phyloP scores from a whole-genome alignment of 2,797 vertebrate genomes.

The Sebastiscus tertius region DNA sequence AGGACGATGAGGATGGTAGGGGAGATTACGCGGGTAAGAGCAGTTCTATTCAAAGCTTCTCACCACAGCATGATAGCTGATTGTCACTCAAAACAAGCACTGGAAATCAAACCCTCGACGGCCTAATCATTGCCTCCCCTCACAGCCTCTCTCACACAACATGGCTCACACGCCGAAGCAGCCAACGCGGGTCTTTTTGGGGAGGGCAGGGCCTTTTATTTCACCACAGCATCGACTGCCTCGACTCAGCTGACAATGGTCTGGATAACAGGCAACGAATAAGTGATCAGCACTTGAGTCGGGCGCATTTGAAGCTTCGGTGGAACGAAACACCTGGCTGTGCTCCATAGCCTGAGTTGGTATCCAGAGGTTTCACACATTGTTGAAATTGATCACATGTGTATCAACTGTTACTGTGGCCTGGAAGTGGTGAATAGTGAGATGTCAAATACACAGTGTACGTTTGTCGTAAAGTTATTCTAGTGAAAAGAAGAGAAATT shows the following conservation, averaged over 20 bases:
- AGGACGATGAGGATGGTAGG: slow-evolving; percentile 66
- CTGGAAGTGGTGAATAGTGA: not conserved
- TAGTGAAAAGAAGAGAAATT: not conserved
- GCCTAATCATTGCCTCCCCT: slow-evolving; percentile 29
- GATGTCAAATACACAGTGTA: not conserved
- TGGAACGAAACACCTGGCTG: slow-evolving; percentile 31
- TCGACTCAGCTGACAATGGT: not conserved
- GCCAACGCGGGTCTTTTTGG: not conserved
- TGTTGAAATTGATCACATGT: slow-evolving; percentile 30
- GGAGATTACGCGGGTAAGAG: slow-evolving; percentile 55
- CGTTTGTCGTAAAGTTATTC: not conserved
- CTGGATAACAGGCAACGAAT: not conserved
- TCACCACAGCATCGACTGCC: slow-evolving; percentile 24
- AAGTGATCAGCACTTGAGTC: slow-evolving; percentile 25
- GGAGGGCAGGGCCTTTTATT: slow-evolving; percentile 23
- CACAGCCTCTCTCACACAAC: slow-evolving; percentile 29
- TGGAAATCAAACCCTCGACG: slow-evolving; percentile 54
- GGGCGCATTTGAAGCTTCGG: slow-evolving; percentile 17
- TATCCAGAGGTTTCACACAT: slow-evolving; percentile 15
- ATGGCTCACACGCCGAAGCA: not conserved
- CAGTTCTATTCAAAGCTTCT: slow-evolving; percentile 44
- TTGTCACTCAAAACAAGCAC: slow-evolving; percentile 49
- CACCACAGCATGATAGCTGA: slow-evolving; percentile 48
- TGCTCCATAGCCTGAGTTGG: slow-evolving; percentile 11
- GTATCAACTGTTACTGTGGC: slow-evolving; percentile 3